Conservation (phyloP, 2,888 invertebrate species). For the Lomographa bimaculata region DNA sequence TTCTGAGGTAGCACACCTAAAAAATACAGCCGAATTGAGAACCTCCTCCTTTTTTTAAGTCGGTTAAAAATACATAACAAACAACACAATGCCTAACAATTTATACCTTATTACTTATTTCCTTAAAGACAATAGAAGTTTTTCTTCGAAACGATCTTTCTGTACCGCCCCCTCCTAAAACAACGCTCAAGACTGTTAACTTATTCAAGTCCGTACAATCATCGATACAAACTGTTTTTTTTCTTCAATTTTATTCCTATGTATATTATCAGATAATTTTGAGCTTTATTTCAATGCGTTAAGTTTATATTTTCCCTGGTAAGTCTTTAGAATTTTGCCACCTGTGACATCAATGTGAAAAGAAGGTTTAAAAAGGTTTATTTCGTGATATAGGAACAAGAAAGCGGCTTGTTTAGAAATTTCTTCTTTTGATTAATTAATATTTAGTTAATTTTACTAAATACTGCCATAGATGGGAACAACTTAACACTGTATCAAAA, state of each 20-base stretch:
- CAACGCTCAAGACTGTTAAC: conserved; percentile 45
- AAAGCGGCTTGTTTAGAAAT: conserved; percentile 20
- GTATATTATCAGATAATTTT: conserved; percentile 22
- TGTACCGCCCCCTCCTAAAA: conserved; percentile 30
- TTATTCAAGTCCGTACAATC: conserved; percentile 53
- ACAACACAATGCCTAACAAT: too few relatives aligned
- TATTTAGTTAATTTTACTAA: too few relatives aligned
- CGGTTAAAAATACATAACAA: too few relatives aligned
- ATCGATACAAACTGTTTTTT: conserved; percentile 52
- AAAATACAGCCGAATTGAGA: too few relatives aligned
- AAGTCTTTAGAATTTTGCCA: conserved; percentile 37
- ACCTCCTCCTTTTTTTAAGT: too few relatives aligned
- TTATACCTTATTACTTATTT: too few relatives aligned
- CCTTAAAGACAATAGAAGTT: too few relatives aligned
- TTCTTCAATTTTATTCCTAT: conserved; percentile 43
- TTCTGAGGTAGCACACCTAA: too few relatives aligned
- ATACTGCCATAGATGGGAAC: too few relatives aligned
- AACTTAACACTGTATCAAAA: too few relatives aligned
- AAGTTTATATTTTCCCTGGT: conserved; percentile 15
- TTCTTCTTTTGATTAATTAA: too few relatives aligned
- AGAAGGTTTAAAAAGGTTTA: conserved; percentile 44
- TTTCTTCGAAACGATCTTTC: conserved; percentile 43
- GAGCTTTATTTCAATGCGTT: conserved; percentile 30
- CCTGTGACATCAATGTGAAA: conserved; percentile 51
- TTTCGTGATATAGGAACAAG: conserved; percentile 39